Evolutionary conservation across 2,797 vertebrate genomes (phyloP).

Genomic region (Pangasius mekongensis): DNA sequence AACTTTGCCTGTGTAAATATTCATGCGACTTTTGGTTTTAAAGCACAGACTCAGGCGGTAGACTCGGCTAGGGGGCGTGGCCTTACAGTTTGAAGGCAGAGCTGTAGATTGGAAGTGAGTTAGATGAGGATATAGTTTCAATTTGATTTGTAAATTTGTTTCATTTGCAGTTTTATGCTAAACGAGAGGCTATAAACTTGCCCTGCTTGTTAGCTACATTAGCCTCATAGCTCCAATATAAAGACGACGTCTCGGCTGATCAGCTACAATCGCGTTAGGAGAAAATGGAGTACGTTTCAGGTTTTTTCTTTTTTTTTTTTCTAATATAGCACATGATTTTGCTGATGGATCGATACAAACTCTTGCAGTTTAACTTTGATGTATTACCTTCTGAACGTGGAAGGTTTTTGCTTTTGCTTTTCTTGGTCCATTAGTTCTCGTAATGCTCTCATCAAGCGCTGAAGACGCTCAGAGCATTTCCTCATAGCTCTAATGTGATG

Average conservation of each 20-base stretch:
- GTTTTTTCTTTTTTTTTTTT: background rate
- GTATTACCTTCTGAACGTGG: background rate
- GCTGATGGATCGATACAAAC: background rate
- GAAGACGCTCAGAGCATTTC: background rate
- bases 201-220: background rate
- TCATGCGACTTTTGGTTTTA: background rate
- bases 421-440: constrained; percentile 16
- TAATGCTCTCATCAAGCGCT: constrained; percentile 20
- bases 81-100: too few species aligned
- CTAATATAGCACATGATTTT: background rate
- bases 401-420: background rate
- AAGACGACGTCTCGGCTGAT: background rate
- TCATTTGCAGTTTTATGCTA: background rate
- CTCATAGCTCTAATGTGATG: background rate
- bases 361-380: background rate
- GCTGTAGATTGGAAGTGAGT: background rate
- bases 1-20: background rate
- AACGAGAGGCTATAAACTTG: background rate
- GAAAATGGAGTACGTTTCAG: background rate
- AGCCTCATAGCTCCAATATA: background rate
- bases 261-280: background rate
- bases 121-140: background rate
- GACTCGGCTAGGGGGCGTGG: background rate
- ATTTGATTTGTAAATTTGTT: background rate
- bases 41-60: background rate